Conservation (phyloP, 2,797 vertebrate genomes). For the Pseudochaenichthys georgianus region DNA sequence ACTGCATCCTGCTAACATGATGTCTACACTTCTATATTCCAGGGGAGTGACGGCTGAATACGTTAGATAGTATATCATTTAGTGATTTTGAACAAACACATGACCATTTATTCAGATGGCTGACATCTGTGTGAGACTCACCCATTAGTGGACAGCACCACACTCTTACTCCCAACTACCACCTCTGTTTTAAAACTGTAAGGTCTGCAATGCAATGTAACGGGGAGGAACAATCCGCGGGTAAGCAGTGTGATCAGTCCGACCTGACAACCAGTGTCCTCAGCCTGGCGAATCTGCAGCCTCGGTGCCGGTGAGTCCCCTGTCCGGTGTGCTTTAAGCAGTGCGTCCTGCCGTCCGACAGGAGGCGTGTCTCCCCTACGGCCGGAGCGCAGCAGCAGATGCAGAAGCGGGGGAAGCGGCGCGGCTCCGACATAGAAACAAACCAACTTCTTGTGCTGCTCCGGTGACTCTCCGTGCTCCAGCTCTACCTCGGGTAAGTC, state of each 20-base stretch:
- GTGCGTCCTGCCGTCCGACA: constrained; percentile 82
- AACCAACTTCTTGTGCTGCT: constrained; percentile 79
- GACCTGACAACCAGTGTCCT: constrained; percentile 9
- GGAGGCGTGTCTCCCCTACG: constrained; percentile 91
- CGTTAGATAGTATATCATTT: background rate
- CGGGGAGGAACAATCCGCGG: background rate
- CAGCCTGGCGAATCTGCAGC: constrained; percentile 21
- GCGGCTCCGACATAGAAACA: constrained; percentile 74
- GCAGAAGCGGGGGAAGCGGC: constrained; percentile 66
- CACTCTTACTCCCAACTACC: background rate
- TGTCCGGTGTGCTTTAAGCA: constrained; percentile 73
- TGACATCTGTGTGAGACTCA: background rate
- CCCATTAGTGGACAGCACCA: background rate
- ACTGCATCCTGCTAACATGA: background rate
- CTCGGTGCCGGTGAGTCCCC: constrained; percentile 18
- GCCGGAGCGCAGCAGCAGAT: constrained; percentile 68
- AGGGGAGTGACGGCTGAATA: background rate
- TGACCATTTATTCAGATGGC: background rate
- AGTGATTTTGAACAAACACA: too few relatives aligned
- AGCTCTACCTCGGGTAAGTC: constrained; percentile 74
- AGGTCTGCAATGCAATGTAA: background rate
- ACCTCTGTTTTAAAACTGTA: background rate
- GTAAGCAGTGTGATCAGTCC: background rate
- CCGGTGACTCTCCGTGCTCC: constrained; percentile 62
- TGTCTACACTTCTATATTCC: background rate